Conservation (phyloP, 2,113 vertebrate genomes). For the Perccottus glenii region DNA sequence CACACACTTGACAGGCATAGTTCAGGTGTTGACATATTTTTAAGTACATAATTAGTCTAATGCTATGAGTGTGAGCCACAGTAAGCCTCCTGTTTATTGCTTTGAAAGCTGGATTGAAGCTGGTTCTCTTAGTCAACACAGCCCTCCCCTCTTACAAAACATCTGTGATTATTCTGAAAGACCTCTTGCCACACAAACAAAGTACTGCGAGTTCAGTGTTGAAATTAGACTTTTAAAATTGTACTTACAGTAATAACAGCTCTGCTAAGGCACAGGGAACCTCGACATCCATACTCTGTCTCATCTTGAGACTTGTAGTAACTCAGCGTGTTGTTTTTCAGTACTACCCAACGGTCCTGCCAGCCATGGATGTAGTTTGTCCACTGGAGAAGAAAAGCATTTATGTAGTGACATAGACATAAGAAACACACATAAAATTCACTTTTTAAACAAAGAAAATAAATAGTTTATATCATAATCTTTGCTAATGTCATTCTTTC, state of each 20-base stretch:
- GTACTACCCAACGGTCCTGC: conserved; percentile 97
- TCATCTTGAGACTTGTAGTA: conserved; percentile 98
- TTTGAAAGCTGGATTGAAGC: not conserved
- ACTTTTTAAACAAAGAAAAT: too few species aligned
- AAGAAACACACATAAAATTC: not conserved
- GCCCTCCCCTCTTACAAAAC: conserved; percentile 16
- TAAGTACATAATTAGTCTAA: too few species aligned
- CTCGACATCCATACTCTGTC: conserved; percentile 94
- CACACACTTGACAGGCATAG: too few species aligned
- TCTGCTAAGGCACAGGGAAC: conserved; percentile 97
- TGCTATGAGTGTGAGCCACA: not conserved
- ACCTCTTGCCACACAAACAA: not conserved
- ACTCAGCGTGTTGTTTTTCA: conserved; percentile 93
- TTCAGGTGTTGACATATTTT: too few species aligned
- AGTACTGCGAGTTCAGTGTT: not conserved
- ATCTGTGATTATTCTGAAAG: not conserved
- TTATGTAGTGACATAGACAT: not conserved
- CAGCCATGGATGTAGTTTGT: conserved; percentile 99
- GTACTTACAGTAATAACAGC: conserved; percentile 93
- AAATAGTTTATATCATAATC: too few species aligned
- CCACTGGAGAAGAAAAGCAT: conserved; percentile 82
- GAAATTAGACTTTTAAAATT: not conserved
- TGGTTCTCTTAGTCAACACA: not conserved
- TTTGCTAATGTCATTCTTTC: not conserved
- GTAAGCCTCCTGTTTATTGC: not conserved